Evolutionary conservation across 2,888 invertebrate species (phyloP), one percentile per base, ranked within the genome.

Genomic region (Volucella inanis): DNA sequence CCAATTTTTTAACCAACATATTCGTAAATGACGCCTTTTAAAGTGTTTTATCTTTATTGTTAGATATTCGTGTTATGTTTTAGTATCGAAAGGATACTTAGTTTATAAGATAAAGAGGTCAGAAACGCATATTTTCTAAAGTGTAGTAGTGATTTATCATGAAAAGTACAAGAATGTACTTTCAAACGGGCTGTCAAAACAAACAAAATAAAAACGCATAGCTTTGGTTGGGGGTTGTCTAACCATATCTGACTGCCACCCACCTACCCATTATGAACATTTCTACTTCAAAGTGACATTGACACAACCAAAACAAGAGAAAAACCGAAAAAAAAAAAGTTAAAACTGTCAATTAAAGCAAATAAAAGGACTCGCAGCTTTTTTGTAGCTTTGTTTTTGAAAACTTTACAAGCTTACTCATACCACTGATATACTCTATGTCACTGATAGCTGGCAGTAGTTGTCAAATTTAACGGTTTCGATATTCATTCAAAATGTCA

Each of bases 401-500:
- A 1, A 54, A 39, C 49, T n/a, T n/a, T 1, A 62, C 52, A 70
- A 52, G 65, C 64, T 52, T 41, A 55, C 4, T 1, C 3, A n/a
- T 10, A 50, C 14, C 71, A 75, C 55, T 65, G 22, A 31, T 0
- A 15, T 64, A 8, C 11, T 31, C 31, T 11, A 52, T 10, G 39
- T 72, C 55, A 81, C 9, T 43, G 12, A 9, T 41, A 85, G 85
- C 49, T 64, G n/a, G 65, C 72, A 49, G 47, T 72, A n/a, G 4
- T 3, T n/a, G 12, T 31, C 9, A 43, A 45, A 54, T 45, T 65
- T 52, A 47, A 65, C 77, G 62, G 62, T 55, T 50, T 2, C 8
- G 31, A 0, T 6, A 31, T 31, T 31, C 31, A 11, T 12, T 8
- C 43, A 85, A 85, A 88, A 93, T 94, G 93, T 93, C 93, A 83